Base-by-base conservation (phyloP, 2,113 vertebrate genomes). In the Trinectes maculatus region DNA sequence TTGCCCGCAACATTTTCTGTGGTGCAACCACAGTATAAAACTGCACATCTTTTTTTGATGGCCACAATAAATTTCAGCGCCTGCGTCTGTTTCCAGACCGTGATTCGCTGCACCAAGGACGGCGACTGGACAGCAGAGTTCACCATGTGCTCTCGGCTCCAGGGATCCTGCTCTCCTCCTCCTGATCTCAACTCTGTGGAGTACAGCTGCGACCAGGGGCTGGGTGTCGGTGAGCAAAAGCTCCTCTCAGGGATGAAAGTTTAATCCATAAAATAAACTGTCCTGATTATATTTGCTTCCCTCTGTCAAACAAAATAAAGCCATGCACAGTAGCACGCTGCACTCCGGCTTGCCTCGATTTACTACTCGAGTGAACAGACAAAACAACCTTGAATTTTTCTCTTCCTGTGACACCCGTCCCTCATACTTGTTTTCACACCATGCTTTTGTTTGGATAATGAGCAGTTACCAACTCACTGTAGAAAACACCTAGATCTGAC, bases 111-210 rank as follows among this genome's bases (percentile, higher is more conserved):
- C 81, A 95, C 92, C 1, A 95, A 96, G 81, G 94, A 96, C 10
- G 97, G 96, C 0, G 52, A 68, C 21, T 99, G 97, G 97, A 95
- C 93, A 5, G 87, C 92, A 44, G 91, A 95, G 56, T 96, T 99
- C 80, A 92, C 87, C 47, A 89, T 98, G 86, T 99, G 97, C 16
- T 87, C 93, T 65, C 93, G 70, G 19, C 74, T 98, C 13, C 82
- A 48, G 44, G 96, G 97, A n/a, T 88, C 90, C 2, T 99, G 97
- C 40, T 85, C 85, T 0, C 63, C 87, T 0, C 96, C 94, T 0
- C 61, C 87, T 0, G 89, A 95, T 53, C 69, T 92, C 62, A 94
- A 96, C 71, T 91, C 89, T 0, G 92, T 99, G 58, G 95, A 98
- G 74, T 97, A 96, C 88, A 94, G 91, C 84, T 99, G 97, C 25